Percentiles rank a stretch among this genome's conserved stretches.
Conservation (phyloP, 2,113 vertebrate genomes). For the Proterorhinus semilunaris region DNA sequence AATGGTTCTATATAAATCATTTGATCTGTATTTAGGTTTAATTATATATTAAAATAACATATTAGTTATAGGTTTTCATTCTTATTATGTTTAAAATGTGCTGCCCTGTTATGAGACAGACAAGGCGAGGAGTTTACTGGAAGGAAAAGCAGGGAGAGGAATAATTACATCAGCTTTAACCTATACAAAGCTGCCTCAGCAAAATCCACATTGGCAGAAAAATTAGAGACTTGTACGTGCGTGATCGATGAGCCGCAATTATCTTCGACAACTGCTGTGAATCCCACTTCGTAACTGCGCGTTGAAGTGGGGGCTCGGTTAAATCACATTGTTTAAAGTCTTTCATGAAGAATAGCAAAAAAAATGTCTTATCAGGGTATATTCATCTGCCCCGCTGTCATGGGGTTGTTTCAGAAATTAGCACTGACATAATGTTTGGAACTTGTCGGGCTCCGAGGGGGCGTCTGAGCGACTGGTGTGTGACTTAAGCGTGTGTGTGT, state of each 20-base stretch:
- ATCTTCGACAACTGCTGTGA: constrained; percentile 15
- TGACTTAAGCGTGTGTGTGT: constrained; percentile 11
- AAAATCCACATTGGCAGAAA: constrained; percentile 7
- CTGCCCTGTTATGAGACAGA: not conserved
- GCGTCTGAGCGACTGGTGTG: constrained; percentile 38
- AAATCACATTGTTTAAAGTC: not conserved
- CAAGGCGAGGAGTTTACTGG: not conserved
- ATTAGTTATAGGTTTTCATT: not conserved
- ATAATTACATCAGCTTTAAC: constrained; percentile 20
- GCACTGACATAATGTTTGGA: constrained; percentile 20
- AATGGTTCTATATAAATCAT: too few species aligned
- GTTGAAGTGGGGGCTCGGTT: not conserved
- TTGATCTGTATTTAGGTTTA: too few species aligned
- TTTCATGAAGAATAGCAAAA: not conserved
- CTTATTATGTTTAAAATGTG: not conserved
- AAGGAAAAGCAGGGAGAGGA: not conserved
- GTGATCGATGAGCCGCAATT: constrained; percentile 24
- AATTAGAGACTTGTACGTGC: constrained; percentile 3
- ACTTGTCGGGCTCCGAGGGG: constrained; percentile 4
- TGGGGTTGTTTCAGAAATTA: constrained; percentile 24
- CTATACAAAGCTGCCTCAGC: constrained; percentile 24
- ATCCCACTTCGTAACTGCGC: not conserved
- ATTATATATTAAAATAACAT: too few species aligned
- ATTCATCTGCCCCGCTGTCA: constrained; percentile 26
- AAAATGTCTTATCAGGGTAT: constrained; percentile 3